These are phyloP conservation scores for Tryphoninae sp. DNA, from an alignment of 2,888 invertebrate genomes.

Conservation along the genomic window DNA sequence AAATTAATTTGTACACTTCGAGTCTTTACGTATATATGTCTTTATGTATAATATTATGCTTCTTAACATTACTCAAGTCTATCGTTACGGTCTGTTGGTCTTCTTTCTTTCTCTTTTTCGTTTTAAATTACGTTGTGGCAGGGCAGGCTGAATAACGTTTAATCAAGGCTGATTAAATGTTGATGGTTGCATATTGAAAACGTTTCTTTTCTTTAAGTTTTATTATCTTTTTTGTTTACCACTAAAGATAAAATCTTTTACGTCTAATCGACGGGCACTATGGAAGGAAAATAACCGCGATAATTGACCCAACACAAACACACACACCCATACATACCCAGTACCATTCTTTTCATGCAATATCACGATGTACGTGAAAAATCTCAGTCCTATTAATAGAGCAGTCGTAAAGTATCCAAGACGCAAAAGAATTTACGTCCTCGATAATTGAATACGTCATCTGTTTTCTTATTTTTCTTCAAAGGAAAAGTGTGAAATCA, in stretches of 20 bases:
- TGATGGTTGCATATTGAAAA: slow-evolving; percentile 17
- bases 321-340: background rate
- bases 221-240: background rate
- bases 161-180: too few species aligned
- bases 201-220: background rate
- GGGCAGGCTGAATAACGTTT: slow-evolving; percentile 30
- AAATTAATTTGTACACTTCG: slow-evolving; percentile 34
- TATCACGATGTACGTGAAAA: slow-evolving; percentile 6
- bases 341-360: background rate
- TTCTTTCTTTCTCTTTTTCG: background rate
- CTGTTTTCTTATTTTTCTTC: background rate
- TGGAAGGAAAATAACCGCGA: background rate
- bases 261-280: background rate
- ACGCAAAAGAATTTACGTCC: slow-evolving; percentile 6
- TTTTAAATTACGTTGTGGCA: slow-evolving; percentile 28
- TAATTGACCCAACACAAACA: background rate
- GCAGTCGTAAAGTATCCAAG: slow-evolving; percentile 6
- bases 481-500: slow-evolving; percentile 12
- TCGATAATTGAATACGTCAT: slow-evolving; percentile 32
- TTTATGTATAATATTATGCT: slow-evolving; percentile 53
- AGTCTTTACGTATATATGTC: slow-evolving; percentile 22
- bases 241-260: background rate
- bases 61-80: slow-evolving; percentile 39
- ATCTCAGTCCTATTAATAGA: slow-evolving; percentile 8
- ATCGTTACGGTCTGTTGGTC: slow-evolving; percentile 27